Percentiles rank a stretch among this genome's conserved stretches.
Evolutionary conservation across 2,888 invertebrate genomes (phyloP).

Genomic region (Exephanes ischioxanthus): DNA sequence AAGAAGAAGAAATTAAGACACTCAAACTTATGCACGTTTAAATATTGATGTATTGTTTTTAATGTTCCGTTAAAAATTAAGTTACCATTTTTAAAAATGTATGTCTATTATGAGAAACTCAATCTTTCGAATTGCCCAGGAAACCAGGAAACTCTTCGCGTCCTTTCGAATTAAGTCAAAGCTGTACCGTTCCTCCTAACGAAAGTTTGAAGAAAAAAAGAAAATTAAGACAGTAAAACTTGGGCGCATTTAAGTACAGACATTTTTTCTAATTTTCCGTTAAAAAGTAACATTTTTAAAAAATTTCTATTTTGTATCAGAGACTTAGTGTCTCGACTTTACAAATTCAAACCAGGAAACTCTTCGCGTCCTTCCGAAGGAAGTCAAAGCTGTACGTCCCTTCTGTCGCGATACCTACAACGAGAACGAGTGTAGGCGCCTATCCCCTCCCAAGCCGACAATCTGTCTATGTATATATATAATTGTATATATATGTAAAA

Average conservation of each 20-base stretch:
- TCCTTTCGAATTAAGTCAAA: slow-evolving; percentile 35
- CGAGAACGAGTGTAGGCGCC: slow-evolving; percentile 26
- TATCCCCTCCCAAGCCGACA: slow-evolving; percentile 12
- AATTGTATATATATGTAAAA: neutral
- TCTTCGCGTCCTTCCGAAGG: slow-evolving; percentile 38
- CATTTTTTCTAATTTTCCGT: too few species aligned
- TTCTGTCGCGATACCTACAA: slow-evolving; percentile 1
- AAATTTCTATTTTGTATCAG: neutral
- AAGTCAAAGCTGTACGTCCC: slow-evolving; percentile 15
- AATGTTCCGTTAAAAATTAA: too few species aligned
- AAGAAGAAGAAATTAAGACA: neutral
- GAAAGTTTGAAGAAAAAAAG: too few species aligned
- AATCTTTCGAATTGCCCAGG: too few species aligned
- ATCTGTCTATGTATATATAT: neutral
- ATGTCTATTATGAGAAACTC: too few species aligned
- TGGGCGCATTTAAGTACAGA: too few species aligned
- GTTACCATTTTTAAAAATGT: too few species aligned
- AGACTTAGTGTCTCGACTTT: neutral
- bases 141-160: slow-evolving; percentile 14
- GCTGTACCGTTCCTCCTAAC: neutral
- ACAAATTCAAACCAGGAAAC: slow-evolving; percentile 13
- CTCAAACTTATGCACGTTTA: too few species aligned
- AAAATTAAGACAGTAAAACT: too few species aligned
- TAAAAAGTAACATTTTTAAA: too few species aligned
- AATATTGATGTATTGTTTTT: too few species aligned